Evolutionary conservation across 2,113 vertebrate genomes (phyloP).

Genomic region (Colistium nudipinnis): DNA sequence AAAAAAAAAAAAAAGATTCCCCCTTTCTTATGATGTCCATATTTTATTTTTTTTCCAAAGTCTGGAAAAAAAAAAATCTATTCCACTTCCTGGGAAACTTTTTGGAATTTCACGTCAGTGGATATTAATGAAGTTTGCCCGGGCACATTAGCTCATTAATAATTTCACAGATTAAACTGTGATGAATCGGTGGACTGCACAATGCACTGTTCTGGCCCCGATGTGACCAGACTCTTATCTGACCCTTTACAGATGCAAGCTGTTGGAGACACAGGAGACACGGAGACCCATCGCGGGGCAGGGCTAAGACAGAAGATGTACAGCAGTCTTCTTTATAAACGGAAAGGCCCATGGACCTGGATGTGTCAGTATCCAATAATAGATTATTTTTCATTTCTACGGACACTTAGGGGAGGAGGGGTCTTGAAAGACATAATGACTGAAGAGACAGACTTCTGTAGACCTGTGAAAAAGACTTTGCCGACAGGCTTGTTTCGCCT

Average conservation of each 20-base stretch:
- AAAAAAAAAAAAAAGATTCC: slow-evolving; percentile 18
- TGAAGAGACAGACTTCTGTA: slow-evolving; percentile 27
- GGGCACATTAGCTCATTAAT: slow-evolving; percentile 68
- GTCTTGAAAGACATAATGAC: slow-evolving; percentile 33
- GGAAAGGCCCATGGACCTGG: slow-evolving; percentile 46
- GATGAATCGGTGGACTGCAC: slow-evolving; percentile 66
- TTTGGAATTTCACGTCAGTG: slow-evolving; percentile 42
- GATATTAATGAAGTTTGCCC: slow-evolving; percentile 65
- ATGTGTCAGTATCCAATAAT: slow-evolving; percentile 53
- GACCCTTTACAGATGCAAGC: slow-evolving; percentile 74
- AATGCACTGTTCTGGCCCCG: slow-evolving; percentile 62
- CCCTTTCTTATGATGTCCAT: neutral
- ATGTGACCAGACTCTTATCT: slow-evolving; percentile 72
- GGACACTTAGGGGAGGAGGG: slow-evolving; percentile 42
- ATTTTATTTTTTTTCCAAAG: neutral
- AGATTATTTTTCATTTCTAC: slow-evolving; percentile 59
- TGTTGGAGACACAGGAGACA: slow-evolving; percentile 59
- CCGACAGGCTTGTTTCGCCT: neutral
- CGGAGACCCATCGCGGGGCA: slow-evolving; percentile 44
- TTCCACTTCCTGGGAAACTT: slow-evolving; percentile 55
- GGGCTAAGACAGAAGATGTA: slow-evolving; percentile 50
- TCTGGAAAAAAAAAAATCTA: neutral
- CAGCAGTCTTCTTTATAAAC: slow-evolving; percentile 39
- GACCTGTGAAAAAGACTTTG: slow-evolving; percentile 2
- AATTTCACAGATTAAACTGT: slow-evolving; percentile 70